A percentile compares a stretch with the other conserved stretches of the same genome.
These are phyloP conservation scores for Crypturellus undulatus DNA, from an alignment of 2,113 vertebrate species.

Conservation along the genomic window DNA sequence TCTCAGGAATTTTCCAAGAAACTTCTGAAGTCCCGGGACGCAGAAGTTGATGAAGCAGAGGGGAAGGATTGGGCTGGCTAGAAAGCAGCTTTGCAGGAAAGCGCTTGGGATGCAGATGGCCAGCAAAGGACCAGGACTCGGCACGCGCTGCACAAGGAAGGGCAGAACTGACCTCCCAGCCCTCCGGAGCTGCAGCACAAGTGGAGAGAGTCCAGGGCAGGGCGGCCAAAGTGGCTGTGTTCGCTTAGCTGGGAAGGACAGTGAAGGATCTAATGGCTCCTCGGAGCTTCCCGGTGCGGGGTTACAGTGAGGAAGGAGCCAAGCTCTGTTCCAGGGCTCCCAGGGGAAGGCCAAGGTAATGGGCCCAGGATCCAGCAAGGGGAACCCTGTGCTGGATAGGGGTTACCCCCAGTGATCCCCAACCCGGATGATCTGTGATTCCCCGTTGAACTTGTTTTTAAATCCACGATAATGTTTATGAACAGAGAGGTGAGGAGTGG, in stretches of 20 bases:
- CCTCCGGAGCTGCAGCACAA: neutral
- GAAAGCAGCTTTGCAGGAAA: neutral
- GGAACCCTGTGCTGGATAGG: neutral
- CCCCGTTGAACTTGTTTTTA: neutral
- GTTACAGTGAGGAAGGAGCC: neutral
- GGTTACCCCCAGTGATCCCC: neutral
- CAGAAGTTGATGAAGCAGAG: neutral
- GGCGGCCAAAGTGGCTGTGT: neutral
- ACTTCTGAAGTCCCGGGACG: neutral
- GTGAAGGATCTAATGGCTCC: neutral
- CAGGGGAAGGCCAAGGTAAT: neutral
- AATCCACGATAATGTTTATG: neutral
- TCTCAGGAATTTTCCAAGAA: neutral
- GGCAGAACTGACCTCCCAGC: neutral
- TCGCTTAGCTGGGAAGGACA: neutral
- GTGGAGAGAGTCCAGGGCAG: neutral
- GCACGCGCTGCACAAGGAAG: accelerated
- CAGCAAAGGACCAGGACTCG: accelerated
- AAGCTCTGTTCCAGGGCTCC: neutral
- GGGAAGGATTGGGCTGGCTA: neutral
- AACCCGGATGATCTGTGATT: neutral
- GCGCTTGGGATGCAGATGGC: neutral
- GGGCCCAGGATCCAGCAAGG: neutral
- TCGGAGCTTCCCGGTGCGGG: neutral
- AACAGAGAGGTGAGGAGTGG: neutral